Percentiles rank a stretch among this genome's conserved stretches.
These are phyloP conservation scores for Esox masquinongy DNA, from an alignment of 2,797 vertebrate genomes.

Conservation along the genomic window DNA sequence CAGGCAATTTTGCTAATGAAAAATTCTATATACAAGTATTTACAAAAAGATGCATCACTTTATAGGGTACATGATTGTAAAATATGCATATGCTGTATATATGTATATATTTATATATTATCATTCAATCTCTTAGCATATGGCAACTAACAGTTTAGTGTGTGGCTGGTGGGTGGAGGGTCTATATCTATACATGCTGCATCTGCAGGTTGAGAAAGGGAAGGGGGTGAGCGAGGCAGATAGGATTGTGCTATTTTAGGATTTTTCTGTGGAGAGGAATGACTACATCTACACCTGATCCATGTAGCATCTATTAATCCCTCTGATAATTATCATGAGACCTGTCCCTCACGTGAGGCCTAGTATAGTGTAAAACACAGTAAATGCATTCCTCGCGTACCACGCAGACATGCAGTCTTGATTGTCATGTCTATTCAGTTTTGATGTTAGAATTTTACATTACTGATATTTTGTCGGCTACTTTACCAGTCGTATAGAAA, in stretches of 20 bases:
- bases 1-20: too few relatives aligned
- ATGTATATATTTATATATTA: too few relatives aligned
- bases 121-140: too few relatives aligned
- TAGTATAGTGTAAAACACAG: background rate
- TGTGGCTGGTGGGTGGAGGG: too few relatives aligned
- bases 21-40: too few relatives aligned
- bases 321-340: background rate
- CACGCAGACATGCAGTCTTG: background rate
- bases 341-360: background rate
- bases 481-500: background rate
- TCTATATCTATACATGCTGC: background rate
- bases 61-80: too few relatives aligned
- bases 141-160: too few relatives aligned
- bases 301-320: background rate
- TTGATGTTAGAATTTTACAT: background rate
- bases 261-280: background rate
- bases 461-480: background rate
- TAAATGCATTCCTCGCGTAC: background rate
- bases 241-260: background rate
- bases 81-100: too few relatives aligned
- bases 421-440: background rate
- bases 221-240: background rate
- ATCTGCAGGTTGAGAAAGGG: background rate
- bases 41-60: too few relatives aligned
- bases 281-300: background rate